phyloP scores from a whole-genome alignment of 2,888 invertebrate genomes.

The Euclidia mi region DNA sequence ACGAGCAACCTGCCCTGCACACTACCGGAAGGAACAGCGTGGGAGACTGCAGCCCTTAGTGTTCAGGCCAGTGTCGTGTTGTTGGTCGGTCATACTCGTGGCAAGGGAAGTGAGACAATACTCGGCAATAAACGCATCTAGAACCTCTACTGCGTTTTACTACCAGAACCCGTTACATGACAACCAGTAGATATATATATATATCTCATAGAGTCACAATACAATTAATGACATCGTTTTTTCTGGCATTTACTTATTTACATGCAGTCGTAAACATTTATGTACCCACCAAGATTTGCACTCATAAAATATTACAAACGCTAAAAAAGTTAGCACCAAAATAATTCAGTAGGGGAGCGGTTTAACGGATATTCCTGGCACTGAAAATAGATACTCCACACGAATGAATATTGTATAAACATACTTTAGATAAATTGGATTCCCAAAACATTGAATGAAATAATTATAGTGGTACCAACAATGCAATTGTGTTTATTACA shows the following conservation, averaged over 20 bases:
- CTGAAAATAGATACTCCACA: conserved; percentile 19
- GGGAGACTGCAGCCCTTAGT: too few relatives aligned
- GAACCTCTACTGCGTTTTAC: too few relatives aligned
- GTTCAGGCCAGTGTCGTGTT: too few relatives aligned
- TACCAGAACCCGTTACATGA: too few relatives aligned
- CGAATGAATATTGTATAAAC: conserved; percentile 9
- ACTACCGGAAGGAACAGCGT: too few relatives aligned
- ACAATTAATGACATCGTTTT: conserved; percentile 42
- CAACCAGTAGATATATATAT: too few relatives aligned
- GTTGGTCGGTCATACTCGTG: too few relatives aligned
- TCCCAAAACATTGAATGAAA: not conserved
- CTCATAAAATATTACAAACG: conserved; percentile 50
- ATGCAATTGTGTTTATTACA: too few relatives aligned
- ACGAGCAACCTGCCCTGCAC: too few relatives aligned
- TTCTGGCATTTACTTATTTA: conserved; percentile 39
- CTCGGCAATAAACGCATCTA: too few relatives aligned
- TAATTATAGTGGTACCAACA: not conserved
- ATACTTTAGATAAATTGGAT: conserved; percentile 7
- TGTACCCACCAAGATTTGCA: conserved; percentile 42
- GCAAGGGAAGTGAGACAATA: too few relatives aligned
- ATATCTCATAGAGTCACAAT: conserved; percentile 22
- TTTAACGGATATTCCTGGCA: conserved; percentile 16
- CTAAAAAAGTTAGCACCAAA: conserved; percentile 43
- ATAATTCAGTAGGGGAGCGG: conserved; percentile 33
- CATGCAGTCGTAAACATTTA: conserved; percentile 52